Base-by-base conservation (phyloP, 2,888 invertebrate species). In the Theodoxus fluviatilis region DNA sequence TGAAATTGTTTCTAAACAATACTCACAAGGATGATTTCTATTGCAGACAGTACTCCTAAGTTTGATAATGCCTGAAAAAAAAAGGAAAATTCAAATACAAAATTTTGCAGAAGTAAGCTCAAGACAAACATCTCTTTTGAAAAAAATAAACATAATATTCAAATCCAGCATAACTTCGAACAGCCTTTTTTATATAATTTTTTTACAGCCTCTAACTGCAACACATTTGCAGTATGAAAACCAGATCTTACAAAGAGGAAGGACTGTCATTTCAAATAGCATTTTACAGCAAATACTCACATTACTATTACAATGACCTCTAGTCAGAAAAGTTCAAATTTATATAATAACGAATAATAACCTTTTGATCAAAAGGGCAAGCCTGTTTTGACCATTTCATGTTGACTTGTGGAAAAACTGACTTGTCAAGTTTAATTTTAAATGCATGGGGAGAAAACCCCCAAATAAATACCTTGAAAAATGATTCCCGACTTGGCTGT, bases 401-500 rank as follows among this genome's bases (percentile, higher is more conserved):
- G n/a, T n/a, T n/a, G n/a, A n/a, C n/a, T n/a, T n/a, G n/a, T n/a
- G 31, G 38, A 33, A 28, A 18, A 12, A 18, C 12, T n/a, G n/a
- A n/a, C n/a, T n/a, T n/a, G n/a, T n/a, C n/a, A n/a, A n/a, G n/a
- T n/a, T n/a, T n/a, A n/a, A n/a, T n/a, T n/a, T n/a, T n/a, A n/a
- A n/a, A n/a, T n/a, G n/a, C n/a, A n/a, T n/a, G n/a, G n/a, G n/a
- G n/a, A n/a, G n/a, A n/a, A n/a, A n/a, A n/a, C n/a, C n/a, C n/a
- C n/a, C n/a, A n/a, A n/a, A 9, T 31, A 64, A 65, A 52, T 73
- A 83, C 90, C 89, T 97, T 98, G 89, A 98, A 98, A 90, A 99
- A 99, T 55, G 93, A 92, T 88, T 99, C 99, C 88, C 98, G 95
- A 80, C 95, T 96, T 86, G 94, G 95, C 25, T 96, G 95, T 88